phyloP scores from a whole-genome alignment of 2,113 vertebrate species.

The Orcinus orca region DNA sequence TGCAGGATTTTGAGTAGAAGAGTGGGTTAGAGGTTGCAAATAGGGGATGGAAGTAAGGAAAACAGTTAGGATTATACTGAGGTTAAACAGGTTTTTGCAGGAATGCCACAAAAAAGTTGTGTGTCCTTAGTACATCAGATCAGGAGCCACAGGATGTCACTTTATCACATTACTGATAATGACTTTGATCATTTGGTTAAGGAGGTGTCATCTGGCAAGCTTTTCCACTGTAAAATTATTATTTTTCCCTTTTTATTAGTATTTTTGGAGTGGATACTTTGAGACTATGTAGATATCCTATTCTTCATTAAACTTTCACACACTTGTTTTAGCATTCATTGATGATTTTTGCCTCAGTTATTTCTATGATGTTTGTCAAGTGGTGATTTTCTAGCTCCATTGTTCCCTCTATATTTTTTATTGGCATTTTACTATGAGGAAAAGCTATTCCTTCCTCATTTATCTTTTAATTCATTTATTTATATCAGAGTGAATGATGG shows the following conservation, averaged over 20 bases:
- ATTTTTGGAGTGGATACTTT: neutral
- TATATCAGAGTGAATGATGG: neutral
- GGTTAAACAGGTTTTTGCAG: neutral
- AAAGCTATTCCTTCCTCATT: neutral
- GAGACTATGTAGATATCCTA: too few species aligned
- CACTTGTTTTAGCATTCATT: neutral
- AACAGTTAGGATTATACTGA: neutral
- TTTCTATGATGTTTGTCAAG: neutral
- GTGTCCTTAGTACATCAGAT: neutral
- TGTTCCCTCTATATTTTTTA: neutral
- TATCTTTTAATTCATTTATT: neutral
- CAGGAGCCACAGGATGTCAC: neutral
- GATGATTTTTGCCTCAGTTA: neutral
- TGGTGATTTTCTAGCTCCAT: neutral
- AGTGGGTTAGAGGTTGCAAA: neutral
- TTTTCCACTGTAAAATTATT: neutral
- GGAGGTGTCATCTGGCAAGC: neutral
- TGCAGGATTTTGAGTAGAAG: neutral
- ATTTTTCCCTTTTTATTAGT: neutral
- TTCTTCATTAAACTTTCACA: neutral
- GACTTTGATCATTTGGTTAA: neutral
- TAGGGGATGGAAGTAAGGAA: neutral
- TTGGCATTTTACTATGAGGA: constrained; percentile 21
- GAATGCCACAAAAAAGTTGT: neutral
- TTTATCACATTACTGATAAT: neutral